Evolutionary conservation across 1,140 invertebrate species (phyloP).

Genomic region (Holcopasites calliopsidis): DNA sequence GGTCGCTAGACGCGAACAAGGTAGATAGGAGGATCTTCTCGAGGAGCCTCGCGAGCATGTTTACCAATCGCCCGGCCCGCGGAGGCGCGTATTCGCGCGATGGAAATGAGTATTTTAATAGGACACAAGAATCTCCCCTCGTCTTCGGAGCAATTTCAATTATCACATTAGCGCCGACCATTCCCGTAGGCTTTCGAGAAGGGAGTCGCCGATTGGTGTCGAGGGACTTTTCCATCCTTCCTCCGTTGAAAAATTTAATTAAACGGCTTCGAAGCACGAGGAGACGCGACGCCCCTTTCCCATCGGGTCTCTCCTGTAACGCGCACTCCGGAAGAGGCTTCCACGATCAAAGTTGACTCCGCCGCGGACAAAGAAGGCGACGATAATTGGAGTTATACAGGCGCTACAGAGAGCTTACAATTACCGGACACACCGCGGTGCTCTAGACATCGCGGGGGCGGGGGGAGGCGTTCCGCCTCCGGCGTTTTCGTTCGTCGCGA

Average conservation of each 20-base stretch:
- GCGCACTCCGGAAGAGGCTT: constrained; percentile 11
- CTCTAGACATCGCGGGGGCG: not conserved
- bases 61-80: constrained; percentile 9
- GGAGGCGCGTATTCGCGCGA: constrained; percentile 18
- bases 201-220: constrained; percentile 21
- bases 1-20: constrained; percentile 9
- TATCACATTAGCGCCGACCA: constrained; percentile 55
- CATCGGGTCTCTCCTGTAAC: not conserved
- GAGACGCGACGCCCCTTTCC: constrained; percentile 42
- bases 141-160: constrained; percentile 63
- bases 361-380: constrained; percentile 49
- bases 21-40: not conserved
- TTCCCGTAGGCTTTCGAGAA: constrained; percentile 13
- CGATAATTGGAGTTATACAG: constrained; percentile 60
- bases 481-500: not conserved
- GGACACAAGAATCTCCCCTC: constrained; percentile 30
- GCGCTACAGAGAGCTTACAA: constrained; percentile 51
- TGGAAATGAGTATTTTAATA: constrained; percentile 50
- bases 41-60: constrained; percentile 11
- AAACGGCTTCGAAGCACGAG: constrained; percentile 47
- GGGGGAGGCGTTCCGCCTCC: not conserved
- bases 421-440: constrained; percentile 44
- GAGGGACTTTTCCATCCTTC: constrained; percentile 54
- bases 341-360: constrained; percentile 54
- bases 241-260: constrained; percentile 64